A percentile compares a stretch with the other conserved stretches of the same genome.
Evolutionary conservation across 2,888 invertebrate genomes (phyloP).

Genomic region (Cryptophagus acutangulus): DNA sequence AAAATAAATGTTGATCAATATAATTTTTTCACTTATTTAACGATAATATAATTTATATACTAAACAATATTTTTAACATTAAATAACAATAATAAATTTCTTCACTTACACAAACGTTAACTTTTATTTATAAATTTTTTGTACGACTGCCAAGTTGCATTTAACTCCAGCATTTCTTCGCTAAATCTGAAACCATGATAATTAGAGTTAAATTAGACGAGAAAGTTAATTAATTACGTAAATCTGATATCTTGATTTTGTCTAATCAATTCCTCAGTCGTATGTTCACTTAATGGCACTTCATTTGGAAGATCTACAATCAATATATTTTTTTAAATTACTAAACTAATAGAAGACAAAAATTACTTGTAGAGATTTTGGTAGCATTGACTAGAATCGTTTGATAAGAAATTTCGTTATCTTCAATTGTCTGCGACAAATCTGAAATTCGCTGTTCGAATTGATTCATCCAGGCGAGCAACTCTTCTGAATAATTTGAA

Average conservation of each 20-base stretch:
- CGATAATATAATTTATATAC: too few relatives aligned
- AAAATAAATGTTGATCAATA: too few relatives aligned
- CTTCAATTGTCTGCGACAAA: constrained; percentile 25
- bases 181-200: neutral
- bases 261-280: constrained; percentile 2
- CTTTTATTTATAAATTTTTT: too few relatives aligned
- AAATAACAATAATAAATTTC: too few relatives aligned
- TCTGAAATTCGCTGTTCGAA: constrained; percentile 23
- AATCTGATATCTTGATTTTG: neutral
- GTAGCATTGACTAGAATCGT: constrained; percentile 18
- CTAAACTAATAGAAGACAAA: too few relatives aligned
- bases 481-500: constrained; percentile 17
- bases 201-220: neutral
- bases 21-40: too few relatives aligned
- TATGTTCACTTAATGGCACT: neutral
- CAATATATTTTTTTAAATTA: neutral
- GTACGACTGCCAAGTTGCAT: too few relatives aligned
- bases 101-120: too few relatives aligned
- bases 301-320: neutral
- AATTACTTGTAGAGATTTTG: constrained; percentile 16
- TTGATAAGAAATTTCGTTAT: constrained; percentile 21
- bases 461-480: constrained; percentile 24
- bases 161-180: too few relatives aligned
- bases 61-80: too few relatives aligned
- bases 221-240: neutral